Conservation (phyloP, 2,113 vertebrate genomes). For the Hydrochoerus hydrochaeris region DNA sequence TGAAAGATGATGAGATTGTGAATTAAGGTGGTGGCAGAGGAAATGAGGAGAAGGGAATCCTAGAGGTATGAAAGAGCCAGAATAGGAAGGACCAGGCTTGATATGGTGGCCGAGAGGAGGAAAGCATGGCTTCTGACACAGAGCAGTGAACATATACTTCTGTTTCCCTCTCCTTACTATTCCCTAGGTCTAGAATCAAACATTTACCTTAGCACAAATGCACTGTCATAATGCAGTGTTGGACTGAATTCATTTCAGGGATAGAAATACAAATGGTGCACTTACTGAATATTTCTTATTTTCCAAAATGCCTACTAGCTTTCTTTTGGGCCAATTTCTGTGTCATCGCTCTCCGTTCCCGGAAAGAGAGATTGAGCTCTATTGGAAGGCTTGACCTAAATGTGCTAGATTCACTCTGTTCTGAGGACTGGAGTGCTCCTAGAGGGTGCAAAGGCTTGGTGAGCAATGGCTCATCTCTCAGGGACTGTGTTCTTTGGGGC, state of each 20-base stretch:
- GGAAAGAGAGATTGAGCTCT: neutral
- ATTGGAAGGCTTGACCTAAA: neutral
- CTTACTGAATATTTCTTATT: slow-evolving; percentile 46
- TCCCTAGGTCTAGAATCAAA: neutral
- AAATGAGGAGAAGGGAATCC: neutral
- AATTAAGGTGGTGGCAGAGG: neutral
- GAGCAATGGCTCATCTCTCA: neutral
- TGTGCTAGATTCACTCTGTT: neutral
- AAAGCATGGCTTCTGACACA: neutral
- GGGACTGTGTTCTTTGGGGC: neutral
- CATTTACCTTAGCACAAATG: neutral
- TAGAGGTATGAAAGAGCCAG: neutral
- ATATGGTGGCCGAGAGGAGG: neutral
- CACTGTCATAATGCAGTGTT: neutral
- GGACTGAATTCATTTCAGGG: slow-evolving; percentile 15
- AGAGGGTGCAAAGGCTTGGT: neutral
- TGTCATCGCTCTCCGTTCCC: neutral
- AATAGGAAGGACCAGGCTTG: neutral
- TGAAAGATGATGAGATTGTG: neutral
- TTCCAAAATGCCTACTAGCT: neutral
- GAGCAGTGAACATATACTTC: neutral
- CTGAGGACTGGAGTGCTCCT: neutral
- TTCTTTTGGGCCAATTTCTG: neutral
- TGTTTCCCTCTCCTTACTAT: neutral
- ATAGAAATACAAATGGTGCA: neutral